Evolutionary conservation across 2,797 vertebrate genomes (phyloP), one percentile per base, ranked within the genome.

Genomic region (Sebastiscus albofasciatus): DNA sequence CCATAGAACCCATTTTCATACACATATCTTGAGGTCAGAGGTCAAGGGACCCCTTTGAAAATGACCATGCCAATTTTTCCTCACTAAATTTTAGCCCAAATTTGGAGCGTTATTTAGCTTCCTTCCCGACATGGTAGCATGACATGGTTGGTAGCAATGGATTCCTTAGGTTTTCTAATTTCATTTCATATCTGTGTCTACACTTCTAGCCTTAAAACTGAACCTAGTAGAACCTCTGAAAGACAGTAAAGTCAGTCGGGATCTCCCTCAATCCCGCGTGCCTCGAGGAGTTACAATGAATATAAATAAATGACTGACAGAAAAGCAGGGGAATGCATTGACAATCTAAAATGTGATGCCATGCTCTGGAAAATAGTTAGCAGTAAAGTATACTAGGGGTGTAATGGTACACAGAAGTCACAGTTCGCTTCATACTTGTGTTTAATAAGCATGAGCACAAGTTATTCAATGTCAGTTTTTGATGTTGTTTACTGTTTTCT

Each of bases 51-150:
- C 42, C 16, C 42, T 49, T 49, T 49, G 42, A 49, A 49, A 20
- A 49, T 49, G 8, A 18, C 46, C 46, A 52, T 52, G 18, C 46
- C 18, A 52, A 8, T 52, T 52, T 52, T 52, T 52, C 46, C 46
- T 52, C 4, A 0, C 18, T 0, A 52, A 52, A 0, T n/a, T 52
- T 9, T n/a, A 0, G 18, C 18, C 0, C 46, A 52, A 52, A 20
- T 52, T 52, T 52, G 46, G 46, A 52, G 46, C 46, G 8, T 52
- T 52, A 52, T 52, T n/a, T 52, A 52, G 1, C 46, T n/a, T 52
- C 46, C 46, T n/a, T 52, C 46, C 46, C 18, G 3, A 49, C 18
- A 52, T 52, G 18, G 18, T 52, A 9, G 18, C 46, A n/a, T 52
- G 18, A 52, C 46, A n/a, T 52, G 1, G 46, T 52, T 52, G 46